Conservation (phyloP, 92 coral and sea anemone genomes). For the Heteractis magnifica region DNA sequence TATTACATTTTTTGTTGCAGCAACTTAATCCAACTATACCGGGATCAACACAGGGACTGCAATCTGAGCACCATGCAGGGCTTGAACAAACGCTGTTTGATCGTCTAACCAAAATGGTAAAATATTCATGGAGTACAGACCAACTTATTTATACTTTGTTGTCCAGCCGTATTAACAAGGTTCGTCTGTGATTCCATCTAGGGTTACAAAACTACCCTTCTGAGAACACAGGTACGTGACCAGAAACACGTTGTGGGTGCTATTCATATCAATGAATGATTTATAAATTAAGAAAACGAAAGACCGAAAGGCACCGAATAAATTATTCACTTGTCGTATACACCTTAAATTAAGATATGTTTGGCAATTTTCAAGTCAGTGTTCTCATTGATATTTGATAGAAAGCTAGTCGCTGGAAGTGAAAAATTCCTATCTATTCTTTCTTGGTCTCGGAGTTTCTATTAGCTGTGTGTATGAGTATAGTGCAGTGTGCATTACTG, state of each 20-base stretch:
- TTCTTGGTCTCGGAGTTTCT: too few species aligned
- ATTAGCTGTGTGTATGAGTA: too few species aligned
- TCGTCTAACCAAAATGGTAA: slow-evolving; percentile 89
- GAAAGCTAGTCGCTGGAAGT: too few species aligned
- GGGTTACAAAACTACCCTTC: slow-evolving; percentile 77
- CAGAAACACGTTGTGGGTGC: too few species aligned
- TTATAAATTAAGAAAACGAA: neutral
- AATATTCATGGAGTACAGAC: neutral
- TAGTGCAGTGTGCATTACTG: too few species aligned
- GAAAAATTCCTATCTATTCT: too few species aligned
- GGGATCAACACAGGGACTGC: slow-evolving; percentile 97
- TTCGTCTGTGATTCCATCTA: neutral
- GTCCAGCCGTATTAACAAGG: neutral
- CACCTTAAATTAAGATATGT: too few species aligned
- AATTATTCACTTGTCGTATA: too few species aligned
- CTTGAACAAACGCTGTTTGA: slow-evolving; percentile 95
- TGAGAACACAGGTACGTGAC: slow-evolving; percentile 74
- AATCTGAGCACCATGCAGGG: slow-evolving; percentile 79
- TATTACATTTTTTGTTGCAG: slow-evolving; percentile 31
- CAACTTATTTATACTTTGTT: neutral
- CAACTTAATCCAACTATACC: slow-evolving; percentile 98
- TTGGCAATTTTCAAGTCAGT: too few species aligned
- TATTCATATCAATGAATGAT: too few species aligned
- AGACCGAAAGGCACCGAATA: neutral
- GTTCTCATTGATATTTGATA: too few species aligned